Evolutionary conservation across 2,797 vertebrate species (phyloP), one percentile per base, ranked within the genome.

Genomic region (Sebastes trivittatus): DNA sequence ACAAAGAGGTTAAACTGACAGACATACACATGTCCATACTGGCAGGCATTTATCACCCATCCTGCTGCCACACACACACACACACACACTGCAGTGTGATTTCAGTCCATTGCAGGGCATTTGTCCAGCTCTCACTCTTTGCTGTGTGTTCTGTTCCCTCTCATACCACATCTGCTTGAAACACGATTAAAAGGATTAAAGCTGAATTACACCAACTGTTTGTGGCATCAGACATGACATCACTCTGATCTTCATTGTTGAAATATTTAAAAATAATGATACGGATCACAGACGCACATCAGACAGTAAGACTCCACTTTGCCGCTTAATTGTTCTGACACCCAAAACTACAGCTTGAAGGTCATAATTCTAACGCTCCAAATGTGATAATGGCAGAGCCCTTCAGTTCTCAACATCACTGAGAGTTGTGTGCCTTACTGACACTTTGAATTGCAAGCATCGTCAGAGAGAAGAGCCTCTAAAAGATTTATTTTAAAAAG

Each of bases 31-130:
- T 77, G 83, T 86, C 70, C 86, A 79, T 59, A 67, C 84, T 89
- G 89, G 89, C 92, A 90, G 77, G 61, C 80, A 83, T 87, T 88
- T 85, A 88, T 91, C 82, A 74, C 80, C 72, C 54, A 14, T 80
- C 72, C 70, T 66, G 1, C 81, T 75, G 61, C 61, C 54, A 56
- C 56, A 29, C n/a, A 68, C 32, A 56, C 62, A 67, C 25, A 67
- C 18, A 42, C 14, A 10, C 6, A 75, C 16, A 49, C 23, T 42
- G 75, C 72, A 72, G 36, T 76, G 72, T 67, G 83, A 63, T 65
- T 89, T 74, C 30, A 78, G 83, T 61, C 76, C 36, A 49, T 65
- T 22, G 18, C 81, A 79, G 81, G 88, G 89, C 82, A 61, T 85
- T 82, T 84, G 73, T 89, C 83, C 87, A 91, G 82, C 22, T 85